Evolutionary conservation across 2,888 invertebrate genomes (phyloP).

Genomic region (Dicyrtomina minuta): DNA sequence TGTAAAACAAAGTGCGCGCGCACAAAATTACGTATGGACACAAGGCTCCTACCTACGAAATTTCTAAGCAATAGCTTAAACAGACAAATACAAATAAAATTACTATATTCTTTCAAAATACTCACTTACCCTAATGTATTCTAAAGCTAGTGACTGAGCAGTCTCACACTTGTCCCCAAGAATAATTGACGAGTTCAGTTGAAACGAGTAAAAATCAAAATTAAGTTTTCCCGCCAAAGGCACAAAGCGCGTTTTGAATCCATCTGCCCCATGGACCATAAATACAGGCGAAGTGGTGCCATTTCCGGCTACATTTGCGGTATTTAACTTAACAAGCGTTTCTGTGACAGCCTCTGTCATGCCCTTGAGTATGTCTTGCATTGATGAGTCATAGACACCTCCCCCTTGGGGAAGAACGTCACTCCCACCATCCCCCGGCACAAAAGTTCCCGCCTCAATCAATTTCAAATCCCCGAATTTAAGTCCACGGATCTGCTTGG

Average conservation of each 20-base stretch:
- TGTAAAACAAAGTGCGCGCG: not conserved
- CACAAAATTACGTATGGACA: not conserved
- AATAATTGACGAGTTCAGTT: not conserved
- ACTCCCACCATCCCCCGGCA: conserved; percentile 67
- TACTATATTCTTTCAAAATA: too few species aligned
- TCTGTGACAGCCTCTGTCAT: not conserved
- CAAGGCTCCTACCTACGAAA: not conserved
- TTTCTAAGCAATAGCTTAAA: too few species aligned
- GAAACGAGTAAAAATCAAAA: not conserved
- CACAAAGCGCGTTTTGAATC: conserved; percentile 70
- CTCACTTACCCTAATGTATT: too few species aligned
- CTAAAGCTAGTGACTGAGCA: too few species aligned
- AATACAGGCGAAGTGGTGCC: conserved; percentile 56
- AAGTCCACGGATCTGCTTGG: conserved; percentile 79
- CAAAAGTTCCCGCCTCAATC: conserved; percentile 55
- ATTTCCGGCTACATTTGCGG: not conserved
- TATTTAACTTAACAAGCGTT: not conserved
- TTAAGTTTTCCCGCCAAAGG: conserved; percentile 63
- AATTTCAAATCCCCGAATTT: conserved; percentile 69
- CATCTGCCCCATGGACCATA: conserved; percentile 82
- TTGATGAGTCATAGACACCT: conserved; percentile 58
- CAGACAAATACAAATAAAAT: too few species aligned
- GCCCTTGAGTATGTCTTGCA: too few species aligned
- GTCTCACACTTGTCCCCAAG: too few species aligned
- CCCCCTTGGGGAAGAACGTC: conserved; percentile 67